phyloP scores from a whole-genome alignment of 2,113 vertebrate species.

The Dendrocopos noguchii region DNA sequence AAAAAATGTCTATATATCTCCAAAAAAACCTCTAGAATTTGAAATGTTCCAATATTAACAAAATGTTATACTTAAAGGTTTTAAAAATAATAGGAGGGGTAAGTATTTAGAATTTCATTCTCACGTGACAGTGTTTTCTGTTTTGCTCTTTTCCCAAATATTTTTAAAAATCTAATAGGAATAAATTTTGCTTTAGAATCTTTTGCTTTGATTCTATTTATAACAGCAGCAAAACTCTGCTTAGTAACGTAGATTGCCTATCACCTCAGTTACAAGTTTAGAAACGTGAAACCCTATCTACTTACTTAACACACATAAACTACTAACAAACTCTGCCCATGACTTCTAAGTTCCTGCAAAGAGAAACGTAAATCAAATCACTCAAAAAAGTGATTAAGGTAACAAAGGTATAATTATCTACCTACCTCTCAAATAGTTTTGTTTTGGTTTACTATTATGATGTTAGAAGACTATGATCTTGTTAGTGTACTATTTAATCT shows the following conservation, averaged over 20 bases:
- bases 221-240: slow-evolving; percentile 15
- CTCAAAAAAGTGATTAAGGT: background rate
- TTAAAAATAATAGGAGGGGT: background rate
- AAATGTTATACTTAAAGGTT: background rate
- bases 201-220: background rate
- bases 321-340: background rate
- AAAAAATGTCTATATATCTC: background rate
- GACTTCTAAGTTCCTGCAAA: slow-evolving; percentile 6
- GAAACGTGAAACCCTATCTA: slow-evolving; percentile 57
- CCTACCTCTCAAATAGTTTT: background rate
- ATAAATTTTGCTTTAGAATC: background rate
- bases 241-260: background rate
- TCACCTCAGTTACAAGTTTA: slow-evolving; percentile 30
- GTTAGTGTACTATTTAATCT: background rate
- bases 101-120: background rate
- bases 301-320: background rate
- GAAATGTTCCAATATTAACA: background rate
- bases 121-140: background rate
- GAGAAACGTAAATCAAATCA: background rate
- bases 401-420: background rate
- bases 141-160: background rate
- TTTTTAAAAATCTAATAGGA: background rate
- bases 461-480: background rate
- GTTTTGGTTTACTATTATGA: background rate
- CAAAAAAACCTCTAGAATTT: background rate